Evolutionary conservation across 2,113 vertebrate genomes (phyloP), one percentile per base, ranked within the genome.

Genomic region (Setophaga petechia): DNA sequence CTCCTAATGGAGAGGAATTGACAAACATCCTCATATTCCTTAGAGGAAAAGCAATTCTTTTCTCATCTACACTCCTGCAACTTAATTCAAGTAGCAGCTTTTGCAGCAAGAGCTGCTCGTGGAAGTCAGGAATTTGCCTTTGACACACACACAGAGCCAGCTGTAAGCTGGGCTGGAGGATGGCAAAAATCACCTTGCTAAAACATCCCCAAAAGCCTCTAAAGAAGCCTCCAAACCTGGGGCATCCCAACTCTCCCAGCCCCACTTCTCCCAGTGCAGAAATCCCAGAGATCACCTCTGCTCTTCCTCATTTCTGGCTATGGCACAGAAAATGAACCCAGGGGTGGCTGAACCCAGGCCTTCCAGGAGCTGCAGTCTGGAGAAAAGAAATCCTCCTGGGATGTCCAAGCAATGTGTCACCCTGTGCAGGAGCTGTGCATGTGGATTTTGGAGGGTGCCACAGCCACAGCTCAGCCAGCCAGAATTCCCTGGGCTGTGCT

Each of bases 391-490:
- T 44, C 46, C 78, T 57, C 3, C 77, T 10, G 73, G 58, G 77
- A 24, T 54, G 66, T 35, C 87, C 17, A 11, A 67, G 78, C 55
- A 54, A 27, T 65, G 33, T 33, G 12, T 65, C 83, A 33, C 59
- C 21, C 22, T 2, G 47, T 18, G 76, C 52, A 84, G 76, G 55
- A 59, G 5, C 0, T 44, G 15, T n/a, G 51, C 19, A 0, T 46
- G 61, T 3, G 27, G 86, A 78, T 89, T 89, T 62, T 31, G 41
- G 75, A 37, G 54, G 22, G 23, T 28, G 66, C 58, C 28, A 8
- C 13, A 39, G n/a, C 18, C 80, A 12, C 12, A 6, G 0, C 9
- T 3, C 43, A 58, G 71, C 8, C 3, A 55, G 30, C 41, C 1
- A 4, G 23, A 39, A 37, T 19, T 19, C 10, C 47, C 69, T 52